Evolutionary conservation across 2,888 invertebrate species (phyloP), one percentile per base, ranked within the genome.

Genomic region (Cataglyphis cursor): DNA sequence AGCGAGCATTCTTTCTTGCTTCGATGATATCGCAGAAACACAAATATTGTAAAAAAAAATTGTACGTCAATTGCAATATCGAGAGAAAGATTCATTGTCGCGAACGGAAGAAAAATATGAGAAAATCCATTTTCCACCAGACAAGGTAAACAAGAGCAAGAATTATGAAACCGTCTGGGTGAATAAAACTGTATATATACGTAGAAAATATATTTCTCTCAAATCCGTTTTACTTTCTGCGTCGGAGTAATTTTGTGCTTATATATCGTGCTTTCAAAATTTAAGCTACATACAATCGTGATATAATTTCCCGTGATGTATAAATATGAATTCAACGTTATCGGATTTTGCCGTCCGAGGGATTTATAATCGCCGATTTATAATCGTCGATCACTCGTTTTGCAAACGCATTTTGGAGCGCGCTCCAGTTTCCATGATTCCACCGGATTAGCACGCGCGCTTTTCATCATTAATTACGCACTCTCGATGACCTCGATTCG

Each of bases 391-490:
- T 28, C 62, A 51, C 61, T 2, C 51, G n/a, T 51, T 51, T 21
- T 61, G 87, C 78, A 81, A 87, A 86, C 83, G 76, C 85, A 85
- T 86, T 87, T 88, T 28, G 2, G 80, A 88, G 70, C 85, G 31
- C 61, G 88, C 72, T 87, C 88, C 76, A 88, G 80, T 92, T 90
- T 88, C 81, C 92, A 88, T 87, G 89, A 87, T 87, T 84, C 81
- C 38, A 64, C 68, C 59, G 66, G 88, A 90, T 87, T 87, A 83
- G 31, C 83, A 68, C 82, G 82, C 88, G 64, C 24, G 59, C 62
- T 70, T 74, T 9, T 80, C 87, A 83, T 90, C 89, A 80, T 91
- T 89, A 90, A 92, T 92, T 90, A 83, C 88, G 86, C 85, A 85
- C 89, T 81, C 65, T 64, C 68, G 70, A 86, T 82, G 61, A 59